These are phyloP conservation scores for Siderastrea siderea DNA, from an alignment of 92 coral and sea anemone species.

Conservation along the genomic window DNA sequence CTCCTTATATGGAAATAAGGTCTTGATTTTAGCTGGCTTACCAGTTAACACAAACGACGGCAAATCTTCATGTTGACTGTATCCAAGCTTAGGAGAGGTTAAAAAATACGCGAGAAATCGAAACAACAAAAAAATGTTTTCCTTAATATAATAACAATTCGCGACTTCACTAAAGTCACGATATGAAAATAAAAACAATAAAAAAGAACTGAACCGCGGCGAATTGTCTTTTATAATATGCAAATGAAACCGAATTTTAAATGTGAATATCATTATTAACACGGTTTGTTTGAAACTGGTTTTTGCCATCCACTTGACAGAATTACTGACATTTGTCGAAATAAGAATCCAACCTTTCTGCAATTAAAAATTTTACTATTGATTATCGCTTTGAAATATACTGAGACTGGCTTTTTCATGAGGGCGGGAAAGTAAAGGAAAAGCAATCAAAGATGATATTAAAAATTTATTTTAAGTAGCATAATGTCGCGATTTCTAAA, in stretches of 20 bases:
- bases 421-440: neutral
- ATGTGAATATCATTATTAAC: conserved; percentile 19
- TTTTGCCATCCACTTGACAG: neutral
- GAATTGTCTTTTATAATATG: conserved; percentile 11
- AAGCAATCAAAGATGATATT: neutral
- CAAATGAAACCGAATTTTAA: neutral
- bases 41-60: neutral
- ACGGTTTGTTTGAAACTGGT: neutral
- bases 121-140: neutral
- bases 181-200: neutral
- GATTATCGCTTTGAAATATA: neutral
- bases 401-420: too few species aligned
- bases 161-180: neutral
- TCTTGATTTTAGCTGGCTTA: conserved; percentile 38
- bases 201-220: conserved; percentile 1
- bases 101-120: neutral
- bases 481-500: neutral
- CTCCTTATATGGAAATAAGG: conserved; percentile 49
- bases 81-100: neutral
- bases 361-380: neutral
- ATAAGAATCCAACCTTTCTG: too few species aligned
- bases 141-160: neutral
- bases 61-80: neutral
- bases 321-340: too few species aligned
- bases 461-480: neutral